Percentiles rank a stretch among this genome's conserved stretches.
Evolutionary conservation across 2,888 invertebrate species (phyloP).

Genomic region (Epinotia bilunana): DNA sequence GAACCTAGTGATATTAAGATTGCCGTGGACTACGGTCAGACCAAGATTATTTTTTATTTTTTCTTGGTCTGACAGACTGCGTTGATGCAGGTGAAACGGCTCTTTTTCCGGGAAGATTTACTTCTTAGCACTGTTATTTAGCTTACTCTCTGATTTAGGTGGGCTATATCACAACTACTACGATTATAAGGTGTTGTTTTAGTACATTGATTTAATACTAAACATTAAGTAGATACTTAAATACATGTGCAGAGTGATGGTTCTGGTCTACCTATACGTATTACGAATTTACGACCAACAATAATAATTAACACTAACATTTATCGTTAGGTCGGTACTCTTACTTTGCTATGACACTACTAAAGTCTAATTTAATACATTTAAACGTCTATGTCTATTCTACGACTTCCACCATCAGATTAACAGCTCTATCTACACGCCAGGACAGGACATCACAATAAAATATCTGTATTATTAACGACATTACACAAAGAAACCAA

Average conservation of each 20-base stretch:
- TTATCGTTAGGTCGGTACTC: neutral
- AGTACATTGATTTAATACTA: neutral
- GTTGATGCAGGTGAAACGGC: neutral
- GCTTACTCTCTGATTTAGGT: conserved; percentile 8
- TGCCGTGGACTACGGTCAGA: neutral
- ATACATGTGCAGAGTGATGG: conserved; percentile 18
- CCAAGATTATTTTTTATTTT: no score
- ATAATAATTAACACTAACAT: neutral
- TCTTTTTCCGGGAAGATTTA: neutral
- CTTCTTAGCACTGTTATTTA: neutral
- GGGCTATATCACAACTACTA: neutral
- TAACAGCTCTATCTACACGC: conserved; percentile 16
- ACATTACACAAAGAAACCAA: conserved; percentile 19
- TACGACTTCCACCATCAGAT: conserved; percentile 13
- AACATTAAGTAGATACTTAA: neutral
- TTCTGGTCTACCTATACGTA: neutral
- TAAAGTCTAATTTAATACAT: neutral
- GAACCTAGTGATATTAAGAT: neutral
- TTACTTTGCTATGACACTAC: neutral
- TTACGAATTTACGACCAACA: neutral
- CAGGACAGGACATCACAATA: conserved; percentile 29
- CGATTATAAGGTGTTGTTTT: neutral
- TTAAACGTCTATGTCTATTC: neutral
- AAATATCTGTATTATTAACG: conserved; percentile 4
- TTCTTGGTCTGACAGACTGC: no score